Evolutionary conservation across 2,113 vertebrate species (phyloP).

Genomic region (Xiphias gladius): DNA sequence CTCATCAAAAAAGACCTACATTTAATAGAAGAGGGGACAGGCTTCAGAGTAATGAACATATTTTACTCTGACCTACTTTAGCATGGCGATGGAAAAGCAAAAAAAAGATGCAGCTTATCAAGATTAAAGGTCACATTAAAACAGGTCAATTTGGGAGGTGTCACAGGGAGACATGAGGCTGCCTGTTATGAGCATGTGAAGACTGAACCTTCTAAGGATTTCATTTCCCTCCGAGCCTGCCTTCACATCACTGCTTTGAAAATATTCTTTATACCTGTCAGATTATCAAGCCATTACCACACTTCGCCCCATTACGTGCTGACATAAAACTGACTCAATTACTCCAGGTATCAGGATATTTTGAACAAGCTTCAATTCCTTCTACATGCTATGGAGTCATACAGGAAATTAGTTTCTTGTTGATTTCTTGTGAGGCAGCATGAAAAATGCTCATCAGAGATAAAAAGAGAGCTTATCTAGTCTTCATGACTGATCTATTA

Average conservation of each 20-base stretch:
- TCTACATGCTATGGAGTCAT: neutral
- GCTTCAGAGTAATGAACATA: neutral
- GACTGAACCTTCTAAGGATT: conserved; percentile 21
- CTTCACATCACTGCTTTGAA: conserved; percentile 10
- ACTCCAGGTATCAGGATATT: conserved; percentile 35
- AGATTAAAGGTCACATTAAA: conserved; percentile 57
- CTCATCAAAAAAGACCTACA: neutral
- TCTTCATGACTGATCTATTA: conserved; percentile 15
- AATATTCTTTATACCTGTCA: conserved; percentile 30
- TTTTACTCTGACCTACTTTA: conserved; percentile 11
- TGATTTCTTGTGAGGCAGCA: conserved; percentile 12
- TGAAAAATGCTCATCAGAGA: conserved; percentile 10
- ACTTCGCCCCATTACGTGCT: neutral
- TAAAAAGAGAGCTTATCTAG: conserved; percentile 12
- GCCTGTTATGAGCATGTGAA: neutral
- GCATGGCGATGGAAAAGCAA: conserved; percentile 17
- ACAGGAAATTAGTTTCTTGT: conserved; percentile 25
- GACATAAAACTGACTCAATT: conserved; percentile 19
- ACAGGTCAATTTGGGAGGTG: conserved; percentile 25
- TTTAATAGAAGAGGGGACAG: conserved; percentile 18
- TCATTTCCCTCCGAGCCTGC: conserved; percentile 28
- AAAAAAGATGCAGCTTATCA: neutral
- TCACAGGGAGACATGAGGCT: conserved; percentile 12
- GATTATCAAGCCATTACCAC: conserved; percentile 19
- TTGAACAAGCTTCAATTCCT: conserved; percentile 3